A percentile compares a stretch with the other conserved stretches of the same genome.
Evolutionary conservation across 1,140 invertebrate genomes (phyloP).

Genomic region (Aphidius gifuensis): DNA sequence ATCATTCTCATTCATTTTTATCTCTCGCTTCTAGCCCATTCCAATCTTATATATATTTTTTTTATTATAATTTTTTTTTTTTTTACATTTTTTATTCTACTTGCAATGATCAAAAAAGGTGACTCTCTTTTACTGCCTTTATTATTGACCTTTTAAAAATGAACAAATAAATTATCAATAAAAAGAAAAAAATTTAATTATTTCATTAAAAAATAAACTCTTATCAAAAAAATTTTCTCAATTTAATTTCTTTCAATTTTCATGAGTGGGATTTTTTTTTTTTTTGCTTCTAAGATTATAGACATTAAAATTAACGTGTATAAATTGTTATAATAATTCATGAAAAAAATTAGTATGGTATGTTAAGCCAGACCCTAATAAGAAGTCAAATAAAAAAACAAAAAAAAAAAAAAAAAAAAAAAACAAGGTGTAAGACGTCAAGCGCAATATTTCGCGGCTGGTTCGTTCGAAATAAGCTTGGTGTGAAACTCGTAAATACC

Average conservation of each 20-base stretch:
- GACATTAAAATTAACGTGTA: too few relatives aligned
- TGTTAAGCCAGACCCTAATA: too few relatives aligned
- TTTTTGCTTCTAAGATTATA: neutral
- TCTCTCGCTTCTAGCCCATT: conserved; percentile 20
- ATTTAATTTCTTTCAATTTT: conserved; percentile 1
- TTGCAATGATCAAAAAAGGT: conserved; percentile 28
- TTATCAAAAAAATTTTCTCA: too few relatives aligned
- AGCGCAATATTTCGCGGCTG: conserved; percentile 17
- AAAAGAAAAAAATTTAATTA: too few relatives aligned
- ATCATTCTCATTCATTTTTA: conserved; percentile 38
- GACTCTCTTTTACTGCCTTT: conserved; percentile 17
- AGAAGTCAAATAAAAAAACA: neutral
- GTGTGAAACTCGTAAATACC: conserved; percentile 44
- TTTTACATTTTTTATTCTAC: conserved; percentile 3
- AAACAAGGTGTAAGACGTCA: neutral
- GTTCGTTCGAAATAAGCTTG: conserved; percentile 25
- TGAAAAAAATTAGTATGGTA: too few relatives aligned
- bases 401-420: neutral
- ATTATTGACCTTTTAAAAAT: conserved; percentile 13
- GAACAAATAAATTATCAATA: too few relatives aligned
- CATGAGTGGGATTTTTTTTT: neutral
- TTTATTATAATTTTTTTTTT: too few relatives aligned
- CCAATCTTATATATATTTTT: conserved; percentile 21
- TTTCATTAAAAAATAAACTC: too few relatives aligned
- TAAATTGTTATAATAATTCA: too few relatives aligned